Base-by-base conservation (phyloP, 2,113 vertebrate species). In the Varanus komodoensis region DNA sequence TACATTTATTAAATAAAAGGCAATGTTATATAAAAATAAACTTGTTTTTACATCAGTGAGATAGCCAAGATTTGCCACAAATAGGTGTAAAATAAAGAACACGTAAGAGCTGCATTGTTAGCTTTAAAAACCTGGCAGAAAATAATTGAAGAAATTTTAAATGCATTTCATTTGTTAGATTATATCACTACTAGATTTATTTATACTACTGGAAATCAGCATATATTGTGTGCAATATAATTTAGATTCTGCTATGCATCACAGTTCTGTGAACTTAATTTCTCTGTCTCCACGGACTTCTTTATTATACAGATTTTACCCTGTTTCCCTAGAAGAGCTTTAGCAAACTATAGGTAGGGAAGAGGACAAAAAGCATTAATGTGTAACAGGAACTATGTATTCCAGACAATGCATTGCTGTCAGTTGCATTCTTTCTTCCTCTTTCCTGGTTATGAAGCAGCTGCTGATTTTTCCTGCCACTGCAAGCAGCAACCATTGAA, bases 81-180 rank as follows among this genome's bases (percentile, higher is more conserved):
- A 4, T 82, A n/a, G 87, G 44, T 9, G 3, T 32, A 29, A 71
- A 67, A 44, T 82, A 68, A 84, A 88, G 81, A 80, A 52, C 19
- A 5, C 0, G 75, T 61, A 32, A 9, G 80, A 87, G 21, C 67
- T 82, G 48, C 2, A 90, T 88, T 91, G 87, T 3, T 23, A 57
- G 21, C 74, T 82, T 8, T 83, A 82, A 83, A 27, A 89, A 91
- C n/a, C 82, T 87, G 23, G 21, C 1, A 93, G 71, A 73, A 8
- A 71, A 50, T 57, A 80, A 87, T 3, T 29, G 1, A 44, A 73
- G 89, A 80, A 71, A 34, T 54, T 88, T 73, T 71, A 57, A 71
- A 73, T 25, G 17, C 2, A 80, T 80, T 48, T 34, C 5, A 68
- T 67, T 27, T 61, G 52, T 61, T 67, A 21, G 19, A 44, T 87